Percentiles rank a stretch among this genome's conserved stretches.
phyloP scores from a whole-genome alignment of 1,140 invertebrate species.

The Cotesia typhae region DNA sequence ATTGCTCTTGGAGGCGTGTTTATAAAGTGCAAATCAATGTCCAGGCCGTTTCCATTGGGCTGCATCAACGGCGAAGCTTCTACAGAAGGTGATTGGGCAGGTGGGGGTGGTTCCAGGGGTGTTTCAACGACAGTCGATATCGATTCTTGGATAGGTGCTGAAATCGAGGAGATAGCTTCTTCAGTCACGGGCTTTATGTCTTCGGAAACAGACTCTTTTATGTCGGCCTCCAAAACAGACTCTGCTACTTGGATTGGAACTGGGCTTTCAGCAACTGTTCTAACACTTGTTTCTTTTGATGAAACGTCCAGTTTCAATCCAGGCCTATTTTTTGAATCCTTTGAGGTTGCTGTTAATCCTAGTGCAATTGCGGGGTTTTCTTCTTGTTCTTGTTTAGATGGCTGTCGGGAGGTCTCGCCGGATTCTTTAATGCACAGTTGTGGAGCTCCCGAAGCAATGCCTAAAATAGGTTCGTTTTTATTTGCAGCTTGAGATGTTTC shows the following conservation, averaged over 20 bases:
- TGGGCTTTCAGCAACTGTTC: constrained; percentile 35
- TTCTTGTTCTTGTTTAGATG: constrained; percentile 19
- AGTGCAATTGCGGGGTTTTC: constrained; percentile 3
- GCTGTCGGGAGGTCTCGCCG: background rate
- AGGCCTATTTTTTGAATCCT: background rate
- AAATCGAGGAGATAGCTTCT: constrained; percentile 54
- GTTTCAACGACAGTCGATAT: constrained; percentile 38
- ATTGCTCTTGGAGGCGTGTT: constrained; percentile 4
- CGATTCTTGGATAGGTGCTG: constrained; percentile 50
- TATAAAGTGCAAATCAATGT: constrained; percentile 7
- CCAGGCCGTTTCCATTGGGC: constrained; percentile 30
- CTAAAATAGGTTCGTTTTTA: background rate
- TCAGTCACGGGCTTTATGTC: constrained; percentile 47
- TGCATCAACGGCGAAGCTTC: constrained; percentile 29
- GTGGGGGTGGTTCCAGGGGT: constrained; percentile 46
- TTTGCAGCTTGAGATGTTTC: background rate
- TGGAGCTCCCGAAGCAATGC: constrained; percentile 11
- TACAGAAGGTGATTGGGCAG: constrained; percentile 27
- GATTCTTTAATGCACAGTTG: constrained; percentile 10
- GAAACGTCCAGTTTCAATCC: background rate
- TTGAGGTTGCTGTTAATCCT: background rate
- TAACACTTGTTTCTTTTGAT: constrained; percentile 27
- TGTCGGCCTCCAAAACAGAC: constrained; percentile 57
- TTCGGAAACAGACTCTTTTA: constrained; percentile 55
- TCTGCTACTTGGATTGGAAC: constrained; percentile 63